A percentile compares a stretch with the other conserved stretches of the same genome.
Evolutionary conservation across 2,797 vertebrate genomes (phyloP).

Genomic region (Amazona ochrocephala): DNA sequence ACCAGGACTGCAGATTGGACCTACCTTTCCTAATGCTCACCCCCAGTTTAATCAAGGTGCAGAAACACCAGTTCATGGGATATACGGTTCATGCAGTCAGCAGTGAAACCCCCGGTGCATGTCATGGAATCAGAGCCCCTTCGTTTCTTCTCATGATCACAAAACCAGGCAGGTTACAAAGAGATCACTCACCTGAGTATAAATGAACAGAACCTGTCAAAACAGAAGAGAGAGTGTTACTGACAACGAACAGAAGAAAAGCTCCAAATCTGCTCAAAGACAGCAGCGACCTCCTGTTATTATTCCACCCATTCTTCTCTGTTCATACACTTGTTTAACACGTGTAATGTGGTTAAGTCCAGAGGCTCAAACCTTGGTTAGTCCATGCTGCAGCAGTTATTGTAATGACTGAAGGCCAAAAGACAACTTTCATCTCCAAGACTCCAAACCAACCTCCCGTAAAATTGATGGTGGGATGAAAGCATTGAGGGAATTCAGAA

Average conservation of each 20-base stretch:
- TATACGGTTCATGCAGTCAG: accelerated
- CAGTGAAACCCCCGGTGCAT: not conserved
- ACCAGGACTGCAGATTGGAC: accelerated
- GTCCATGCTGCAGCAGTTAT: not conserved
- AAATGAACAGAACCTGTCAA: constrained; percentile 72
- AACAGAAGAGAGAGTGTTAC: constrained; percentile 18
- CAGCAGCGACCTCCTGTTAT: not conserved
- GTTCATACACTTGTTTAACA: not conserved
- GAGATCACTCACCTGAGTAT: constrained; percentile 75
- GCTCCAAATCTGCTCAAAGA: accelerated
- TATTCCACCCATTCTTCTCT: not conserved
- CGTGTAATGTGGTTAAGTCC: not conserved
- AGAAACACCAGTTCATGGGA: not conserved
- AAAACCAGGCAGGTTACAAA: not conserved
- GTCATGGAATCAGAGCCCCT: not conserved
- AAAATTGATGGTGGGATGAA: not conserved
- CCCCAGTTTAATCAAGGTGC: not conserved
- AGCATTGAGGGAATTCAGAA: not conserved
- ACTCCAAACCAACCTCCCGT: not conserved
- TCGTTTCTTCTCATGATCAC: not conserved
- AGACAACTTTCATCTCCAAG: not conserved
- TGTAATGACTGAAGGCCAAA: not conserved
- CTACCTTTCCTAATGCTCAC: not conserved
- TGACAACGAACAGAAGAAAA: not conserved
- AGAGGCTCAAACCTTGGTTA: not conserved